Percentiles rank a stretch among this genome's conserved stretches.
Evolutionary conservation across 1,140 invertebrate species (phyloP).

Genomic region (Macrobrachium rosenbergii): DNA sequence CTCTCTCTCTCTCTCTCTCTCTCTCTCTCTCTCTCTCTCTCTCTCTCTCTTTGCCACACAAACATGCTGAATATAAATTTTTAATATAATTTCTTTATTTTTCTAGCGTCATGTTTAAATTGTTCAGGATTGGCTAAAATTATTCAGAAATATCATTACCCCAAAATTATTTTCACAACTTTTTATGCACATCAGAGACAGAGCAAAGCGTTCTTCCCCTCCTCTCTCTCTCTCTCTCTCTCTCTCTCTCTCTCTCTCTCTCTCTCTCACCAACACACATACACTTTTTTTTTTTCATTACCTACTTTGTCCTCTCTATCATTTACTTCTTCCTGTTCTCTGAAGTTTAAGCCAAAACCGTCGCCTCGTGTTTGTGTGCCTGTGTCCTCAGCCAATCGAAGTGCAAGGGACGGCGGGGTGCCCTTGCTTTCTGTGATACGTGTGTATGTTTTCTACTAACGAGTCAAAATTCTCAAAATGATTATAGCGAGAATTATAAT

Average conservation of each 20-base stretch:
- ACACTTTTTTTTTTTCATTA: too few species aligned
- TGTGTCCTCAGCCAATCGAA: slow-evolving; percentile 56
- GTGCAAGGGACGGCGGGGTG: slow-evolving; percentile 21
- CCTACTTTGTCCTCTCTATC: too few species aligned
- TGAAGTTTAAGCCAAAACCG: not conserved
- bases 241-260: not conserved
- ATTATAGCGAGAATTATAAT: slow-evolving; percentile 2
- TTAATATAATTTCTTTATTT: too few species aligned
- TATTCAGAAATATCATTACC: too few species aligned
- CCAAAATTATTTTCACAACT: too few species aligned
- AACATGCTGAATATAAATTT: not conserved
- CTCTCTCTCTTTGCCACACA: not conserved
- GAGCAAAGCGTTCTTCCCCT: too few species aligned
- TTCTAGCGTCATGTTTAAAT: too few species aligned
- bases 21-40: too few species aligned
- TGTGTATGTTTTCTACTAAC: slow-evolving; percentile 63
- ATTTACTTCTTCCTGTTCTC: not conserved
- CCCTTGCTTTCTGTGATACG: slow-evolving; percentile 63
- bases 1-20: not conserved
- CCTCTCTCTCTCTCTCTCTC: not conserved
- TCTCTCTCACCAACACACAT: too few species aligned
- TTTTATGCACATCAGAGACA: too few species aligned
- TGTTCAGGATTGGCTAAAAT: too few species aligned
- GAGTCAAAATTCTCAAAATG: slow-evolving; percentile 54
- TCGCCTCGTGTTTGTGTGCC: slow-evolving; percentile 7